These are phyloP conservation scores for Coccyzus lansbergi DNA, from an alignment of 2,797 vertebrate genomes.

Conservation along the genomic window DNA sequence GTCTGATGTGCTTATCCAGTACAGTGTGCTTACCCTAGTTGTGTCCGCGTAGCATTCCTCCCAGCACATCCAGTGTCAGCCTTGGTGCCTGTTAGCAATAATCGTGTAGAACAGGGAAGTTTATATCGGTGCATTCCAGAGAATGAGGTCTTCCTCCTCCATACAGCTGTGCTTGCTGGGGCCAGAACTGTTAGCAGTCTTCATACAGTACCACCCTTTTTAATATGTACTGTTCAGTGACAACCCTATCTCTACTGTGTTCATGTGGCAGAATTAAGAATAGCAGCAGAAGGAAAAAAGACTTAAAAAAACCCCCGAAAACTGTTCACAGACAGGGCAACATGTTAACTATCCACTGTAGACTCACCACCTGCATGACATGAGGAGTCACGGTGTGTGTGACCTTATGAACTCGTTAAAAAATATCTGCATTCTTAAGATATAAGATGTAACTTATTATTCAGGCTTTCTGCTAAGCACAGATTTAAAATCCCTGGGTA, in stretches of 20 bases:
- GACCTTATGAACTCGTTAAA: neutral
- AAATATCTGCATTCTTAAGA: conserved; percentile 16
- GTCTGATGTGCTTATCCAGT: conserved; percentile 22
- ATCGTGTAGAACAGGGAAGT: neutral
- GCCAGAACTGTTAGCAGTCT: neutral
- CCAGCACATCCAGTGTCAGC: neutral
- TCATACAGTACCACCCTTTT: neutral
- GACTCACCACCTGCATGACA: neutral
- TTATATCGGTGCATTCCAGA: neutral
- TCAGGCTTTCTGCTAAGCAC: neutral
- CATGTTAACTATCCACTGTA: neutral
- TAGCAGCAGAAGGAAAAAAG: neutral
- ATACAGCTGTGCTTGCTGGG: neutral
- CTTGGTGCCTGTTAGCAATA: neutral
- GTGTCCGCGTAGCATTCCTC: neutral
- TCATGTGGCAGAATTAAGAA: neutral
- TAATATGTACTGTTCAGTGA: neutral
- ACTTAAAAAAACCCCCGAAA: neutral
- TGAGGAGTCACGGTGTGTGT: neutral
- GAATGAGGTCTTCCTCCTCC: neutral
- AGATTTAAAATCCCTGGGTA: conserved; percentile 29
- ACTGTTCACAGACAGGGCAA: neutral
- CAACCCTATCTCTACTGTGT: neutral
- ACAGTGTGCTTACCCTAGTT: neutral
- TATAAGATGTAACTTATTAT: neutral